These are phyloP conservation scores for Laticauda colubrina DNA, from an alignment of 2,113 vertebrate species.

Conservation along the genomic window DNA sequence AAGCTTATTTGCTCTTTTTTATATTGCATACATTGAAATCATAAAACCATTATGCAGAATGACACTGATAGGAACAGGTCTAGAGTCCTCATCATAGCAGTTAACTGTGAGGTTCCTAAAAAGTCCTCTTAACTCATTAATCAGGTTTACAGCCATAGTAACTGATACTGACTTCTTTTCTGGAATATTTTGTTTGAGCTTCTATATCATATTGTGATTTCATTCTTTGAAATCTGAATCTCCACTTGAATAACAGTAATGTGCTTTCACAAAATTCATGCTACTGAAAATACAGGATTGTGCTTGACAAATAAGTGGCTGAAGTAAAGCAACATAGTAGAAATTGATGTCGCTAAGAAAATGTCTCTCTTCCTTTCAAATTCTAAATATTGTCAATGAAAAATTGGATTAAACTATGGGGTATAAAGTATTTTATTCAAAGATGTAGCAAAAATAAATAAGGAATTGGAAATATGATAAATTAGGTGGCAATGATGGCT, in stretches of 20 bases:
- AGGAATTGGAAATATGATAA: neutral
- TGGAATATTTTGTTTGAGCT: too few relatives aligned
- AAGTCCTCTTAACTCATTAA: too few relatives aligned
- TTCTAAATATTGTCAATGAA: neutral
- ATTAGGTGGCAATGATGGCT: too few relatives aligned
- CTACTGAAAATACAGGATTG: conserved; percentile 27
- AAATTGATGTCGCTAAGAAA: neutral
- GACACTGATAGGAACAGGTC: too few relatives aligned
- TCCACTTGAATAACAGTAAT: conserved; percentile 23
- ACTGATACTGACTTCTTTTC: too few relatives aligned
- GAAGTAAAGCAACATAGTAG: neutral
- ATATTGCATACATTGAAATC: too few relatives aligned
- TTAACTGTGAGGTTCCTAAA: too few relatives aligned
- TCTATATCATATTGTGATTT: neutral
- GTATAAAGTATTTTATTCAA: neutral
- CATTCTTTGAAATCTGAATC: neutral
- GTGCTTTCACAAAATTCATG: neutral
- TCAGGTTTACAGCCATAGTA: too few relatives aligned
- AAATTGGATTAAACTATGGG: neutral
- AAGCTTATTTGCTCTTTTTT: too few relatives aligned
- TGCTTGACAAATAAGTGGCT: conserved; percentile 23
- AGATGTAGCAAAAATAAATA: neutral
- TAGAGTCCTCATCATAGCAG: too few relatives aligned
- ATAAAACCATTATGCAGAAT: too few relatives aligned
- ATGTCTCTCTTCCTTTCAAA: neutral